phyloP scores from a whole-genome alignment of 2,113 vertebrate species.

The Nibea coibor region DNA sequence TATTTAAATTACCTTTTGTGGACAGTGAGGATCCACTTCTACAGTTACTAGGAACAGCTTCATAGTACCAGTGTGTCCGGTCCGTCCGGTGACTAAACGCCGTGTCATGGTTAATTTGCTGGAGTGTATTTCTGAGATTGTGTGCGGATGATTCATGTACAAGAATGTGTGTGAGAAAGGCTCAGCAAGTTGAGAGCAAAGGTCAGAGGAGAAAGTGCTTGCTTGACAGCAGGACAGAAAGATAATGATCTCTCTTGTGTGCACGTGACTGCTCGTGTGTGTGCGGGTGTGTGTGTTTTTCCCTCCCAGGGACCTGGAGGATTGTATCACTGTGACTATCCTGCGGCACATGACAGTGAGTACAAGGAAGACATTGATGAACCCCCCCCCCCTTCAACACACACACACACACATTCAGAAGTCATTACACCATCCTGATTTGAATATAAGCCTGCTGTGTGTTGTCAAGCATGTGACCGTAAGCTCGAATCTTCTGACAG shows the following conservation, averaged over 20 bases:
- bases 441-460: conserved; percentile 34
- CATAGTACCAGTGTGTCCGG: conserved; percentile 4
- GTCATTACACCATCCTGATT: conserved; percentile 26
- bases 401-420: neutral
- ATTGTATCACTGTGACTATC: conserved; percentile 89
- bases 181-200: conserved; percentile 49
- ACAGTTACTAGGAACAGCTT: neutral
- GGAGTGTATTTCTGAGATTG: neutral
- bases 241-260: conserved; percentile 50
- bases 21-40: neutral
- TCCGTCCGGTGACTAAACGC: conserved; percentile 16
- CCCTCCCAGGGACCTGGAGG: conserved; percentile 87
- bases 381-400: neutral
- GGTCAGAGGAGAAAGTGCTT: conserved; percentile 57
- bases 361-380: conserved; percentile 68
- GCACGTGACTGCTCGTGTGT: neutral
- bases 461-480: conserved; percentile 50
- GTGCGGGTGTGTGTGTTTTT: conserved; percentile 11
- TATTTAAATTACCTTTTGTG: neutral
- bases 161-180: conserved; percentile 18
- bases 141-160: conserved; percentile 24
- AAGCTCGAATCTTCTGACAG: conserved; percentile 36
- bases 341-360: conserved; percentile 90
- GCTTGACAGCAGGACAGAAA: conserved; percentile 64
- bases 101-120: conserved; percentile 23